Evolutionary conservation across 1,140 invertebrate species (phyloP).

Genomic region (Lepidurus arcticus): DNA sequence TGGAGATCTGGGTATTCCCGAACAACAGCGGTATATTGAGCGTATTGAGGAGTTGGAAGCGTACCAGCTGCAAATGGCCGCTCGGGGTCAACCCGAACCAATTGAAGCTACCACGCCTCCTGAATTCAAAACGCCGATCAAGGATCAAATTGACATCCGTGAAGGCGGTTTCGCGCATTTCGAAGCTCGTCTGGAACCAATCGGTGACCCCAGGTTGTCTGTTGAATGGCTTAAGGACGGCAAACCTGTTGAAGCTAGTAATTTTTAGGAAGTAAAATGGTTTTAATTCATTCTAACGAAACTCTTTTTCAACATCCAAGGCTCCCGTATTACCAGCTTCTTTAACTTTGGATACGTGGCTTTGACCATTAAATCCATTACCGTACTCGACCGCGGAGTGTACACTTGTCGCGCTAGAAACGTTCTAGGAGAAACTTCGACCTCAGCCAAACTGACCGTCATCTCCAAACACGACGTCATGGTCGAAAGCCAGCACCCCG

Average conservation of each 20-base stretch:
- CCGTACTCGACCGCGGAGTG: slow-evolving; percentile 79
- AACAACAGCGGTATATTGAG: slow-evolving; percentile 88
- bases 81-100: slow-evolving; percentile 69
- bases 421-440: slow-evolving; percentile 76
- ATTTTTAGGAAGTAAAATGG: slow-evolving; percentile 32
- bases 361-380: slow-evolving; percentile 88
- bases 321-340: slow-evolving; percentile 86
- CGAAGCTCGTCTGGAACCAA: slow-evolving; percentile 86
- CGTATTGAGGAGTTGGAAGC: slow-evolving; percentile 88
- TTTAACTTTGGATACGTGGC: slow-evolving; percentile 96
- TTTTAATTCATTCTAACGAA: slow-evolving; percentile 9
- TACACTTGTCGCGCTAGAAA: slow-evolving; percentile 88
- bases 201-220: slow-evolving; percentile 81
- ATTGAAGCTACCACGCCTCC: slow-evolving; percentile 70
- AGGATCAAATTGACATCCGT: slow-evolving; percentile 77
- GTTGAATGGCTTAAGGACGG: slow-evolving; percentile 97
- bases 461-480: slow-evolving; percentile 78
- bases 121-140: slow-evolving; percentile 87
- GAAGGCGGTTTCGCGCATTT: slow-evolving; percentile 94
- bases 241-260: slow-evolving; percentile 77
- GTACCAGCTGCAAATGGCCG: slow-evolving; percentile 67
- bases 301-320: slow-evolving; percentile 37
- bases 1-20: slow-evolving; percentile 78
- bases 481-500: slow-evolving; percentile 77
- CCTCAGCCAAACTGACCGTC: slow-evolving; percentile 79